These are phyloP conservation scores for zebrafish (Danio rerio) DNA, from an alignment of 2,113 vertebrate genomes.

Conservation along the genomic window DNA sequence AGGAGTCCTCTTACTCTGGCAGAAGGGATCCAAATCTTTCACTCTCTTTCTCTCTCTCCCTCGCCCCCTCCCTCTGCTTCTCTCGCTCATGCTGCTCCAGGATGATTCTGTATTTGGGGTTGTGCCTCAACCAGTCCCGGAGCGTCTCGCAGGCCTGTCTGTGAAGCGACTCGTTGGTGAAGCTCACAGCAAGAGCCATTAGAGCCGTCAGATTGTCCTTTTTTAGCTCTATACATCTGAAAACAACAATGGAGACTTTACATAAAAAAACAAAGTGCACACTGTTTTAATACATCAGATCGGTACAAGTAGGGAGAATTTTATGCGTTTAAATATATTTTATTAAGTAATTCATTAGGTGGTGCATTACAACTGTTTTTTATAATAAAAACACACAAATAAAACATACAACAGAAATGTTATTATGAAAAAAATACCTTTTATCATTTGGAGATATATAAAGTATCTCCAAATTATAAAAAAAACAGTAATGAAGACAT, in stretches of 20 bases:
- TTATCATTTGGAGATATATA: too few species aligned
- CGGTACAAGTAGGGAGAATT: neutral
- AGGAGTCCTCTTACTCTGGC: conserved; percentile 87
- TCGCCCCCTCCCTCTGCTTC: conserved; percentile 54
- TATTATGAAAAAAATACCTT: too few species aligned
- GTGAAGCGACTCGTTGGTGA: conserved; percentile 96
- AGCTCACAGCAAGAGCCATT: conserved; percentile 97
- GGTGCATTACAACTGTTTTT: too few species aligned
- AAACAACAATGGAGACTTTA: conserved; percentile 8
- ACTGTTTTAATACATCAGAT: neutral
- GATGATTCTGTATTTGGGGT: conserved; percentile 85
- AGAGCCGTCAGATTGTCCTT: conserved; percentile 92
- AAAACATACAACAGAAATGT: too few species aligned
- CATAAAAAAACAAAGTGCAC: neutral
- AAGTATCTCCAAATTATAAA: too few species aligned
- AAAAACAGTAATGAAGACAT: too few species aligned
- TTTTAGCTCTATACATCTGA: conserved; percentile 93
- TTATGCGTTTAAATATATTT: neutral
- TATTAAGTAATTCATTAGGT: too few species aligned
- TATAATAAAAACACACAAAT: too few species aligned
- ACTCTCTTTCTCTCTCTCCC: conserved; percentile 76
- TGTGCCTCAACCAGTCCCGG: conserved; percentile 91
- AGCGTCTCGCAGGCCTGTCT: conserved; percentile 96
- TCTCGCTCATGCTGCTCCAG: conserved; percentile 74
- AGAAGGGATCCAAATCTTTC: conserved; percentile 87